A percentile compares a stretch with the other conserved stretches of the same genome.
Conservation (phyloP, 92 coral and sea anemone genomes). For the Zoanthus gigantus region DNA sequence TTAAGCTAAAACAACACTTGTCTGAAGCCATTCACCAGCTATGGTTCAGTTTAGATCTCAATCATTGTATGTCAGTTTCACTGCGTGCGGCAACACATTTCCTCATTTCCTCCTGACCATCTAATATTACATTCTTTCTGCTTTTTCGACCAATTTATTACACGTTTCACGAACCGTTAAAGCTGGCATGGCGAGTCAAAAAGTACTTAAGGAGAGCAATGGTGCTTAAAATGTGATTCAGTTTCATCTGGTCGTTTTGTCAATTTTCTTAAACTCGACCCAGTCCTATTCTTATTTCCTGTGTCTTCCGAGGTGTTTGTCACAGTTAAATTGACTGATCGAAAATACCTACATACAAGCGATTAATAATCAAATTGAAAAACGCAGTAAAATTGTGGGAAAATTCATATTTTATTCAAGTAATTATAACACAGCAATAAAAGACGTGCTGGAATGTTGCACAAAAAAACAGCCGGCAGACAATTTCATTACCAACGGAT, state of each 20-base stretch:
- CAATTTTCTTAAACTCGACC: background rate
- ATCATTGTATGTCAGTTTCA: background rate
- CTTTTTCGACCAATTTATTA: background rate
- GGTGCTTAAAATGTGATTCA: background rate
- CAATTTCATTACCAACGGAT: background rate
- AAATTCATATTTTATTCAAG: background rate
- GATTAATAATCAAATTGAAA: too few species aligned
- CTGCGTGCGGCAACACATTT: background rate
- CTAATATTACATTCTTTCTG: background rate
- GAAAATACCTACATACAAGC: too few species aligned
- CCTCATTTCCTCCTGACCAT: background rate
- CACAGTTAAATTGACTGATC: background rate
- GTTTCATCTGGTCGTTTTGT: background rate
- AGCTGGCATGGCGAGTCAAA: background rate
- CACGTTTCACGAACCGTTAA: background rate
- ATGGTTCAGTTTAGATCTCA: background rate
- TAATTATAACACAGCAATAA: background rate
- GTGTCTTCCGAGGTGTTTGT: background rate
- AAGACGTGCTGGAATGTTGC: background rate
- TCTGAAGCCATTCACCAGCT: background rate
- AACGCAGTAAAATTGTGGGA: too few species aligned
- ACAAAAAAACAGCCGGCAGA: background rate
- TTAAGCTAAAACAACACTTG: background rate
- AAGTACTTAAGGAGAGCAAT: slow-evolving; percentile 20
- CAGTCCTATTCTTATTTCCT: background rate